Base-by-base conservation (phyloP, 2,888 invertebrate species). In the Spilosoma lubricipeda region DNA sequence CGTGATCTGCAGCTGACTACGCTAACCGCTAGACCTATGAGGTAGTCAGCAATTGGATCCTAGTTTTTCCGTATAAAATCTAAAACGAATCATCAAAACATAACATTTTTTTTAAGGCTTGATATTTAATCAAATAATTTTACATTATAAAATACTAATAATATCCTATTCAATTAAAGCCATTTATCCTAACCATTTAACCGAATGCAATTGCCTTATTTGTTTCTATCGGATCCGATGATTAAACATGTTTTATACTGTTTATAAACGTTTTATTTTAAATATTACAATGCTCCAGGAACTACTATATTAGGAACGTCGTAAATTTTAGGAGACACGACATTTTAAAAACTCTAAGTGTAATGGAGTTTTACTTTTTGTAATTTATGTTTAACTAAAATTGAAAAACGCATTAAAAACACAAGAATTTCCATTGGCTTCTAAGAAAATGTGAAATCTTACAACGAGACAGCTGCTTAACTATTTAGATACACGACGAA, bases 401-500 rank as follows among this genome's bases (percentile, higher is more conserved):
- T 81, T 80, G 86, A 89, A 88, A 87, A 85, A 82, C 80, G 74
- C 80, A 87, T 82, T 84, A 84, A 84, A 87, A 88, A 88, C 90
- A 86, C 86, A 71, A 90, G 91, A 90, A 93, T 92, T 91, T 90
- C 89, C 89, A 92, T 91, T 90, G 87, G 90, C 87, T 89, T 90
- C 88, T 88, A 83, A 86, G 90, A 90, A 93, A 91, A 90, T 89
- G 88, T 88, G 85, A 88, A 90, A 92, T 91, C 87, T 92, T 89
- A 91, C 88, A 89, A 83, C 87, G 74, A 88, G 92, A 91, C 94
- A 94, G 93, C 95, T 94, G 93, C 89, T 90, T 88, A 86, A 90
- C 92, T 93, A 93, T 94, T 93, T 93, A 91, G 93, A 93, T 91
- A 92, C 90, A 90, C 89, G 90, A 90, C 90, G 85, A 89, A 89